A percentile compares a stretch with the other conserved stretches of the same genome.
These are phyloP conservation scores for Strongylocentrotus purpuratus DNA, from an alignment of 35 echinoderm and acorn worm genomes.

Conservation along the genomic window DNA sequence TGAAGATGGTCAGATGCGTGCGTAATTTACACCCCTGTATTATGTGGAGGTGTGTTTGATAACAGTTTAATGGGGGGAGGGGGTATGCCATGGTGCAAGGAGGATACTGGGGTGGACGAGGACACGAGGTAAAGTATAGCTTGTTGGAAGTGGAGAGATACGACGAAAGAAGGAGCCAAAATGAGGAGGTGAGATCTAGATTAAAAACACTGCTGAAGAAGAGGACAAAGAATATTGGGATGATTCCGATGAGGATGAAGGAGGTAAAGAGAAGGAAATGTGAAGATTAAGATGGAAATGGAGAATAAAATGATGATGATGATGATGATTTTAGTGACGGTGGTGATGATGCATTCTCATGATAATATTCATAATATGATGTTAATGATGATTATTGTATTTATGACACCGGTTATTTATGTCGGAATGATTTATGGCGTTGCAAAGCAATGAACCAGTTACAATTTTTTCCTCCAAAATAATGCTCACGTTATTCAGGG, in stretches of 20 bases:
- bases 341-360: neutral
- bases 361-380: neutral
- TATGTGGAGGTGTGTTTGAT: neutral
- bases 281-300: neutral
- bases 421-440: neutral
- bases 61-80: neutral
- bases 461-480: no score
- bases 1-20: neutral
- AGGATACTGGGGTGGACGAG: neutral
- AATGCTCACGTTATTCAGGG: no score
- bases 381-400: neutral
- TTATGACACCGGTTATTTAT: neutral
- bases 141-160: neutral
- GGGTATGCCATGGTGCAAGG: neutral
- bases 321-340: constrained; percentile 1
- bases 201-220: neutral
- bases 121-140: no score
- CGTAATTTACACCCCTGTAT: neutral
- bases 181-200: neutral
- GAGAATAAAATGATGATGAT: constrained; percentile 2
- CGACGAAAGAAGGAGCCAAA: no score
- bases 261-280: no score
- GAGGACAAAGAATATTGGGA: neutral
- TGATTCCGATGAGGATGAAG: no score
- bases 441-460: no score